Evolutionary conservation across 2,888 invertebrate species (phyloP), one percentile per base, ranked within the genome.

Genomic region (Aphidius colemani): DNA sequence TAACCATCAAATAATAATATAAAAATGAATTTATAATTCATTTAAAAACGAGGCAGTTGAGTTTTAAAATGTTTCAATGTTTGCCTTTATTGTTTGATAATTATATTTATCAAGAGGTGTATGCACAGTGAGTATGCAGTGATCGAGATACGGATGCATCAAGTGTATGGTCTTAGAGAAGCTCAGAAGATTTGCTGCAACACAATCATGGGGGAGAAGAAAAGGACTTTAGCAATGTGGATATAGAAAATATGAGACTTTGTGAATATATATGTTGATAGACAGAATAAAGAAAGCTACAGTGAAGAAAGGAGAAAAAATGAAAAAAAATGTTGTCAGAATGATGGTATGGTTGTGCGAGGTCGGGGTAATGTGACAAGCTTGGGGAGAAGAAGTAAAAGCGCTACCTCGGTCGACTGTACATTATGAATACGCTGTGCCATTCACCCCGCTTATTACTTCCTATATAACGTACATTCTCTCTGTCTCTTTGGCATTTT

Each of bases 391-490:
- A 57, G 13, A 46, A 57, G 59, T 48, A 40, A 50, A 51, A 51
- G 49, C 57, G 44, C 30, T 48, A 62, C 68, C 66, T 67, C 69
- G 68, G 69, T 66, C 71, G 67, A 67, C 69, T 70, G 66, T 76
- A 71, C 74, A 78, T 78, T 78, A 78, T 78, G 76, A 77, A 78
- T 75, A 72, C 73, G 68, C 68, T 71, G 65, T 57, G 68, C 75
- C 72, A 75, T 75, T 78, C 76, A 75, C 70, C 72, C 71, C 69
- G 75, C 70, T 77, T 75, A 75, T 75, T 76, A 74, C 75, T 75
- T 75, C 72, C 71, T 71, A 69, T 71, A 69, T 71, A 58, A 63
- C 11, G 58, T 30, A 30, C 67, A 60, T 64, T 59, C 53, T 59
- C 63, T 63, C 55, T 45, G 51, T 51, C 65, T 53, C 61, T 66